Conservation (phyloP, 2,888 invertebrate genomes). For the Auanema freiburgensis region DNA sequence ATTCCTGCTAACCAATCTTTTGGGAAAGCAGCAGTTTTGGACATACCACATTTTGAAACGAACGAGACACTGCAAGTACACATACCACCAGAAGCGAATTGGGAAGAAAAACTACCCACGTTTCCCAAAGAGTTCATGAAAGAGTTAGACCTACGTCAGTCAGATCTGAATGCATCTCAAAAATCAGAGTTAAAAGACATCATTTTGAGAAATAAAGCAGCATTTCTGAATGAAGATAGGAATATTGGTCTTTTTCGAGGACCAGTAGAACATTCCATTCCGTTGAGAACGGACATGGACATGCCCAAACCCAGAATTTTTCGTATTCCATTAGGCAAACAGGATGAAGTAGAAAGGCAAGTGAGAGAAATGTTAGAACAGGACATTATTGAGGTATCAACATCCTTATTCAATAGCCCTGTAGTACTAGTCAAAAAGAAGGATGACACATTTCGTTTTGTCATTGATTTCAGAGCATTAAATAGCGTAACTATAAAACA, state of each 20-base stretch:
- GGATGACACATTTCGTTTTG: slow-evolving; percentile 10
- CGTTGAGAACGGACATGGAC: neutral
- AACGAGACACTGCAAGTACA: neutral
- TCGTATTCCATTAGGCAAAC: slow-evolving; percentile 4
- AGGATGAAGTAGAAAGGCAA: slow-evolving; percentile 4
- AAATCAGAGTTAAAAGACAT: neutral
- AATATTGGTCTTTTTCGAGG: slow-evolving; percentile 9
- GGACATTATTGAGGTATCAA: slow-evolving; percentile 8
- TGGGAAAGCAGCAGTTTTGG: too few relatives aligned
- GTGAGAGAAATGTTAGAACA: slow-evolving; percentile 8
- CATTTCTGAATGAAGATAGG: slow-evolving; percentile 9
- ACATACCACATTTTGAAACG: too few relatives aligned
- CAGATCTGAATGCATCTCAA: neutral
- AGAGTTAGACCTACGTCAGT: neutral
- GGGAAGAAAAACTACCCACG: slow-evolving; percentile 8
- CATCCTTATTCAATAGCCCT: slow-evolving; percentile 1
- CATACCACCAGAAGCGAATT: slow-evolving; percentile 6
- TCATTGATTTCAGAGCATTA: slow-evolving; percentile 17
- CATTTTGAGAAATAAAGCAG: neutral
- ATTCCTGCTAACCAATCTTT: too few relatives aligned
- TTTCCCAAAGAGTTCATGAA: neutral
- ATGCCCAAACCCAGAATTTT: slow-evolving; percentile 5
- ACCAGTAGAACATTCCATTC: slow-evolving; percentile 4
- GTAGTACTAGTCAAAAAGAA: slow-evolving; percentile 24
- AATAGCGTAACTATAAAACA: slow-evolving; percentile 20